These are phyloP conservation scores for Linhomoeus sp. DNA, from an alignment of 2,888 invertebrate species.

Conservation along the genomic window DNA sequence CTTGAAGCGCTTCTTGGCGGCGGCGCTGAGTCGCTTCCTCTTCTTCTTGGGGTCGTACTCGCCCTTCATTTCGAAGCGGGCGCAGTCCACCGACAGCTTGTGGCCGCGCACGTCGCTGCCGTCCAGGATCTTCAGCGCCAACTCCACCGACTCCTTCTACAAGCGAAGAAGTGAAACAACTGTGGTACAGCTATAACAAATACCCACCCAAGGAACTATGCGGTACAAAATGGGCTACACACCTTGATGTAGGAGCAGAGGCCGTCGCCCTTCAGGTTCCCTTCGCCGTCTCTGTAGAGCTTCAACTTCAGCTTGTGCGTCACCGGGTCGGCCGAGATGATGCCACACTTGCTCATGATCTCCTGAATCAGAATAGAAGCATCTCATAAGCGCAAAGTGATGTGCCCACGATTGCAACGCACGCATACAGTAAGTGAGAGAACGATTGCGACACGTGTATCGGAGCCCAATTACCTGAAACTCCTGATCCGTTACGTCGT, in stretches of 20 bases:
- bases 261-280: slow-evolving; percentile 76
- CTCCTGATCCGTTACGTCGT: slow-evolving; percentile 59
- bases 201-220: background rate
- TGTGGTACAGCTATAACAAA: slow-evolving; percentile 26
- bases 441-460: background rate
- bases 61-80: slow-evolving; percentile 70
- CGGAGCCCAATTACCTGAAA: slow-evolving; percentile 12
- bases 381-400: background rate
- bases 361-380: slow-evolving; percentile 40
- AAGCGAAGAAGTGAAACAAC: slow-evolving; percentile 20
- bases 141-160: slow-evolving; percentile 60
- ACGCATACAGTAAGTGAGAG: background rate
- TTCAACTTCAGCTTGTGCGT: slow-evolving; percentile 62
- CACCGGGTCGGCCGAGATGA: slow-evolving; percentile 65
- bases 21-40: slow-evolving; percentile 58
- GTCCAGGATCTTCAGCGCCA: slow-evolving; percentile 76
- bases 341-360: slow-evolving; percentile 84
- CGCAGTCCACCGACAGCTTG: slow-evolving; percentile 66
- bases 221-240: slow-evolving; percentile 19
- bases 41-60: slow-evolving; percentile 60
- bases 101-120: slow-evolving; percentile 58
- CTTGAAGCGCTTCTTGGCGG: slow-evolving; percentile 55
- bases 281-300: slow-evolving; percentile 64
- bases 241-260: slow-evolving; percentile 86
- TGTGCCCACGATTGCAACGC: background rate